Conservation (phyloP, 2,797 vertebrate species). For the Bryconaethiops microstoma region DNA sequence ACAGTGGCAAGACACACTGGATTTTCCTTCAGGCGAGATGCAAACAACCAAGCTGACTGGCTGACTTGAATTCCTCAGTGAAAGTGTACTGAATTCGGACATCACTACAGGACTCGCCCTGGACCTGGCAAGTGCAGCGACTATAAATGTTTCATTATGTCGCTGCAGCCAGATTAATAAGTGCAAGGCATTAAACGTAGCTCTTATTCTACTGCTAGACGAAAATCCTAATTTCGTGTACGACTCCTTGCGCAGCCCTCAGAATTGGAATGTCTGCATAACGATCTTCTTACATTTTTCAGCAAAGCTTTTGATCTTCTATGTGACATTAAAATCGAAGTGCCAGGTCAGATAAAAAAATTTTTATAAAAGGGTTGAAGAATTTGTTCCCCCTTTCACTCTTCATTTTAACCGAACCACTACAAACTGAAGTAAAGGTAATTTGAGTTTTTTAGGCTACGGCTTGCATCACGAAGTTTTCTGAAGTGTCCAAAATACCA, state of each 20-base stretch:
- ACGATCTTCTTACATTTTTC: background rate
- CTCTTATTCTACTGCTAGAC: background rate
- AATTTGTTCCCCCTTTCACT: background rate
- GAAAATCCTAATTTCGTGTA: background rate
- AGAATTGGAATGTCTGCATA: background rate
- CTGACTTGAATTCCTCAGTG: background rate
- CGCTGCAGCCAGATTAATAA: background rate
- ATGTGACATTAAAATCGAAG: background rate
- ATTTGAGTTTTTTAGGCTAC: constrained; percentile 20
- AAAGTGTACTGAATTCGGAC: background rate
- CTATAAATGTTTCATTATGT: background rate
- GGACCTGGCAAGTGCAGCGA: background rate
- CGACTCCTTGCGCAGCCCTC: background rate
- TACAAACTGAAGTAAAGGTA: background rate
- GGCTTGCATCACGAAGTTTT: constrained; percentile 1
- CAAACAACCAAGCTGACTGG: background rate
- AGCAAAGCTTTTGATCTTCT: constrained; percentile 2
- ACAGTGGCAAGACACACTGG: background rate
- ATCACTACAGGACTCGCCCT: background rate
- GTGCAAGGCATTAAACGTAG: background rate
- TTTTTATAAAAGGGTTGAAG: background rate
- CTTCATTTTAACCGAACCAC: background rate
- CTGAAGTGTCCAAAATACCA: background rate
- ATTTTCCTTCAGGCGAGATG: constrained; percentile 1
- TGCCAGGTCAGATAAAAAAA: constrained; percentile 12